Evolutionary conservation across 2,113 vertebrate genomes (phyloP).

Genomic region (Mugil cephalus): DNA sequence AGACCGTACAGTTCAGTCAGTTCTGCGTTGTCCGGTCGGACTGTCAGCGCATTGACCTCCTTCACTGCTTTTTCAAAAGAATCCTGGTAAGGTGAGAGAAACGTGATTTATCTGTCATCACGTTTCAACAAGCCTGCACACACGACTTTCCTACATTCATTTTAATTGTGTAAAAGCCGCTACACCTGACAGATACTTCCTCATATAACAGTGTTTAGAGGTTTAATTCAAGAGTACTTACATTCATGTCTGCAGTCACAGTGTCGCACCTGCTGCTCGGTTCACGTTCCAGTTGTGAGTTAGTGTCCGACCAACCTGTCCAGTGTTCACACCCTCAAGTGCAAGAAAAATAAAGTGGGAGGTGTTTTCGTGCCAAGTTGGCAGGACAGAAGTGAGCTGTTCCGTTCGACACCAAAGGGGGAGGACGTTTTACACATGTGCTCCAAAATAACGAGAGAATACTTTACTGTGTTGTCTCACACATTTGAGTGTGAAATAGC

Average conservation of each 20-base stretch:
- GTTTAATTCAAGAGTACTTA: slow-evolving; percentile 50
- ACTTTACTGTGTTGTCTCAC: no score
- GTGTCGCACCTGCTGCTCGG: neutral
- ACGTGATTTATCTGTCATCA: neutral
- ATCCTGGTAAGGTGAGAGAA: slow-evolving; percentile 74
- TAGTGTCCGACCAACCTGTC: neutral
- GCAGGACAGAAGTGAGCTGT: no score
- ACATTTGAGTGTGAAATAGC: no score
- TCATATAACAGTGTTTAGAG: neutral
- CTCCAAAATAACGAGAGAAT: no score
- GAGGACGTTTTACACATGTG: no score
- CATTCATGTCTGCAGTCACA: slow-evolving; percentile 47
- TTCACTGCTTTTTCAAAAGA: slow-evolving; percentile 89
- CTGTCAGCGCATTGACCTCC: slow-evolving; percentile 88
- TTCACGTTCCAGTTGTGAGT: neutral
- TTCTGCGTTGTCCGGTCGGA: slow-evolving; percentile 82
- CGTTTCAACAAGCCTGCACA: neutral
- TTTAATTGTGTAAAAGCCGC: no score
- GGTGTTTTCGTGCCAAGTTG: slow-evolving; percentile 8
- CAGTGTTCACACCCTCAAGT: neutral
- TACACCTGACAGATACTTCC: no score
- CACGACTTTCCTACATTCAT: neutral
- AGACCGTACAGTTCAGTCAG: slow-evolving; percentile 87
- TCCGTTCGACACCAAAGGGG: no score
- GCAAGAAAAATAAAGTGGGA: slow-evolving; percentile 18